Percentiles rank a stretch among this genome's conserved stretches.
phyloP scores from a whole-genome alignment of 2,797 vertebrate species.

The Diplodus puntazzo region DNA sequence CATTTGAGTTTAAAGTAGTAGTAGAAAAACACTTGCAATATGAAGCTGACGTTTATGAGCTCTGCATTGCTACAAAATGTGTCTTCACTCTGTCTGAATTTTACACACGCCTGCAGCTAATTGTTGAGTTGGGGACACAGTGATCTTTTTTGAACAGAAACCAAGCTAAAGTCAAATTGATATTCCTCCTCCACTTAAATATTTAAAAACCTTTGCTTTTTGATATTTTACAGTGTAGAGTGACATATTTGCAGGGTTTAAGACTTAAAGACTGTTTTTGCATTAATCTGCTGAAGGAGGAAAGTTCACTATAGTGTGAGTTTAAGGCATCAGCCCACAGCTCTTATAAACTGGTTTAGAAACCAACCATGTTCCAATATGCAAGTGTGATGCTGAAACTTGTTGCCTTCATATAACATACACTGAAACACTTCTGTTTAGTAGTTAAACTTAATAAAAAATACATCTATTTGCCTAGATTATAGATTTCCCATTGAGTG shows the following conservation, averaged over 20 bases:
- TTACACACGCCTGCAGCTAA: background rate
- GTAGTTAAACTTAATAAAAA: too few relatives aligned
- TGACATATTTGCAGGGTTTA: background rate
- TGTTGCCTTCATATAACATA: background rate
- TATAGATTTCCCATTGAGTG: background rate
- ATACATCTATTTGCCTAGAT: background rate
- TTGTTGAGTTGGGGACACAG: background rate
- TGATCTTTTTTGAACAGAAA: background rate
- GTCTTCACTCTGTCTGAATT: slow-evolving; percentile 4
- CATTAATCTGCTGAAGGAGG: background rate
- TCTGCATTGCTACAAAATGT: slow-evolving; percentile 6
- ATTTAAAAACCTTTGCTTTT: background rate
- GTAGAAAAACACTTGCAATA: background rate
- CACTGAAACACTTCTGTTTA: background rate
- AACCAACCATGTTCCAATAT: background rate
- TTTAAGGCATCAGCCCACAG: background rate
- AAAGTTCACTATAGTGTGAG: background rate
- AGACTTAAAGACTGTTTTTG: background rate
- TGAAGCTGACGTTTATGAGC: background rate
- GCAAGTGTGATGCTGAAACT: background rate
- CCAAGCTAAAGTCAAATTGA: background rate
- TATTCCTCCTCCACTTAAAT: background rate
- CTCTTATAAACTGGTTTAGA: background rate
- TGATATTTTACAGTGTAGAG: background rate
- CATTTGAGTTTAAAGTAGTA: background rate